A percentile compares a stretch with the other conserved stretches of the same genome.
Conservation (phyloP, 1,140 invertebrate genomes). For the Drosophila setifemur region DNA sequence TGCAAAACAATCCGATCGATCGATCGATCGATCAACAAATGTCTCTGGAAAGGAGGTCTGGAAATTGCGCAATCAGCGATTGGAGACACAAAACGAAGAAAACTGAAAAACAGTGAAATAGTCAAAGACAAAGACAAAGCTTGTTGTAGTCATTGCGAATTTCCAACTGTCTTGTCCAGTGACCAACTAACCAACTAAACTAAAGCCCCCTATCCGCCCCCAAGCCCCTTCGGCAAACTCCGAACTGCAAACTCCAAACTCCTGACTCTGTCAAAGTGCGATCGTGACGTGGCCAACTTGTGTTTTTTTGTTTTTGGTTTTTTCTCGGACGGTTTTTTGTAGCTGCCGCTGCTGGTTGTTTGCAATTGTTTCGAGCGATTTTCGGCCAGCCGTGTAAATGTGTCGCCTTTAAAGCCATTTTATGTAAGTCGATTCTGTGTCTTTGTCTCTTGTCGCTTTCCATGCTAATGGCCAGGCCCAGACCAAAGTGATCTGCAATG, state of each 20-base stretch:
- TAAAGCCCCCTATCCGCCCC: slow-evolving; percentile 4
- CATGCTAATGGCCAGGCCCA: slow-evolving; percentile 48
- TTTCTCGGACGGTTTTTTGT: slow-evolving; percentile 12
- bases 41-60: slow-evolving; percentile 19
- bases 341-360: slow-evolving; percentile 39
- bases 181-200: slow-evolving; percentile 77
- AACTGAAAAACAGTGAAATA: neutral
- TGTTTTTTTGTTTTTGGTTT: slow-evolving; percentile 42
- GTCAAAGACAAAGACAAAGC: slow-evolving; percentile 59
- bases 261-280: slow-evolving; percentile 70
- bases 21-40: slow-evolving; percentile 21
- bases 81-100: slow-evolving; percentile 32
- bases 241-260: neutral
- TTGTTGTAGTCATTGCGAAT: slow-evolving; percentile 53
- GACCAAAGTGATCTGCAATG: slow-evolving; percentile 61
- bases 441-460: slow-evolving; percentile 43
- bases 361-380: slow-evolving; percentile 67
- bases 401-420: slow-evolving; percentile 79
- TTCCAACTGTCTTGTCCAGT: slow-evolving; percentile 49
- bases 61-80: slow-evolving; percentile 60
- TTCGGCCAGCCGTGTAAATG: slow-evolving; percentile 70
- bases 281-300: slow-evolving; percentile 79
- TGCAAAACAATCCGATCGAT: slow-evolving; percentile 19
- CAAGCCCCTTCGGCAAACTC: neutral
- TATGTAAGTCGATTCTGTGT: slow-evolving; percentile 76